phyloP scores from a whole-genome alignment of 1,140 invertebrate species.

The Phthorimaea operculella region DNA sequence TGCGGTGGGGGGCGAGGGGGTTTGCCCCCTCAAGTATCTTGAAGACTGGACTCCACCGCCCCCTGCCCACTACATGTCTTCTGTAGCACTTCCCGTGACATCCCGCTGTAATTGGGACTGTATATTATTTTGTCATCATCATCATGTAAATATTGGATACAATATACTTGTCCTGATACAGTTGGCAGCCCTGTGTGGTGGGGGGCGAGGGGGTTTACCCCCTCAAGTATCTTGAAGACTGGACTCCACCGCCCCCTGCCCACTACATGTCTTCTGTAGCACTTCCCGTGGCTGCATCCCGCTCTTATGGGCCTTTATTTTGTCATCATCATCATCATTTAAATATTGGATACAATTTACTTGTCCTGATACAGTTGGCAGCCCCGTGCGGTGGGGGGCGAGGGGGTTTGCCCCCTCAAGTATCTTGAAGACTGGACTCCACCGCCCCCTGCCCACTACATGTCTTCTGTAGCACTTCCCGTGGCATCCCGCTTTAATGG shows the following conservation, averaged over 20 bases:
- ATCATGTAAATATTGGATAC: too few relatives aligned
- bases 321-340: too few relatives aligned
- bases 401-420: constrained; percentile 5
- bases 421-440: constrained; percentile 63
- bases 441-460: constrained; percentile 59
- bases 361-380: too few relatives aligned
- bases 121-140: too few relatives aligned
- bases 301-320: constrained; percentile 56
- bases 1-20: neutral
- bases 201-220: too few relatives aligned
- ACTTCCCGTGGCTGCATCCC: constrained; percentile 57
- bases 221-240: constrained; percentile 58
- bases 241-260: constrained; percentile 58
- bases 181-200: too few relatives aligned
- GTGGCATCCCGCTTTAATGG: constrained; percentile 53
- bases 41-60: constrained; percentile 61
- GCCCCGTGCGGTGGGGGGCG: too few relatives aligned
- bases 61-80: constrained; percentile 63
- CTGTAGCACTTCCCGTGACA: constrained; percentile 60
- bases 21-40: constrained; percentile 31
- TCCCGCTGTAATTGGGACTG: constrained; percentile 51
- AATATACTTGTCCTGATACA: too few relatives aligned
- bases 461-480: constrained; percentile 63
- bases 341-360: too few relatives aligned
- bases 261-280: constrained; percentile 64